These are phyloP conservation scores for Drosophila sp. DNA, from an alignment of 1,140 invertebrate species.

Conservation along the genomic window DNA sequence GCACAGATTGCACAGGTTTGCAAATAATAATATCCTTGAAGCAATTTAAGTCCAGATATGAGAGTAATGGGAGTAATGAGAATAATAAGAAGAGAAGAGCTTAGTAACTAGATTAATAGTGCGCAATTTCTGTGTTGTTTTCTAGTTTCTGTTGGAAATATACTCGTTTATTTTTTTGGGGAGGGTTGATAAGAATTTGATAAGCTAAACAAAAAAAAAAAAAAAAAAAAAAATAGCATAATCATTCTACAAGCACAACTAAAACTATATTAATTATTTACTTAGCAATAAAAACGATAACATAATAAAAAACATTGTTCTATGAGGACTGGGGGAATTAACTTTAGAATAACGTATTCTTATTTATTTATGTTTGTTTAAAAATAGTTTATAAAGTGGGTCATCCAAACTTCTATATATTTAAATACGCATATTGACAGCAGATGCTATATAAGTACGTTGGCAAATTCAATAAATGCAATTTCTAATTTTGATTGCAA, in stretches of 20 bases:
- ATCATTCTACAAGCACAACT: slow-evolving; percentile 3
- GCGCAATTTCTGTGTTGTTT: slow-evolving; percentile 21
- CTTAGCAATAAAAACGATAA: slow-evolving; percentile 26
- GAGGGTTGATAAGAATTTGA: slow-evolving; percentile 21
- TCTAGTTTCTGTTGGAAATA: not conserved
- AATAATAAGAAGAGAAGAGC: not conserved
- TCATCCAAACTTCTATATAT: slow-evolving; percentile 31
- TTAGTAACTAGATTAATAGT: slow-evolving; percentile 19
- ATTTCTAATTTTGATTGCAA: slow-evolving; percentile 17
- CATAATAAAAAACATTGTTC: not conserved
- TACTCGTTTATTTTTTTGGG: slow-evolving; percentile 8
- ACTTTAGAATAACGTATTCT: slow-evolving; percentile 16
- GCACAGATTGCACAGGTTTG: not conserved
- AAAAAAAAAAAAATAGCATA: not conserved
- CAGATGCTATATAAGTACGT: slow-evolving; percentile 2
- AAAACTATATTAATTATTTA: slow-evolving; percentile 6
- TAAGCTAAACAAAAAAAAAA: slow-evolving; percentile 16
- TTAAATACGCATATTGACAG: not conserved
- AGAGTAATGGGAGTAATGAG: not conserved
- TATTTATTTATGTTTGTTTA: slow-evolving; percentile 26
- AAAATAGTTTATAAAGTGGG: slow-evolving; percentile 32
- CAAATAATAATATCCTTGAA: not conserved
- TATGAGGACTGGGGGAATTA: slow-evolving; percentile 3
- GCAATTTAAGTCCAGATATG: not conserved
- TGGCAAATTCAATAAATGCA: slow-evolving; percentile 8